phyloP scores from a whole-genome alignment of 2,113 vertebrate species.

The Theristicus caerulescens region DNA sequence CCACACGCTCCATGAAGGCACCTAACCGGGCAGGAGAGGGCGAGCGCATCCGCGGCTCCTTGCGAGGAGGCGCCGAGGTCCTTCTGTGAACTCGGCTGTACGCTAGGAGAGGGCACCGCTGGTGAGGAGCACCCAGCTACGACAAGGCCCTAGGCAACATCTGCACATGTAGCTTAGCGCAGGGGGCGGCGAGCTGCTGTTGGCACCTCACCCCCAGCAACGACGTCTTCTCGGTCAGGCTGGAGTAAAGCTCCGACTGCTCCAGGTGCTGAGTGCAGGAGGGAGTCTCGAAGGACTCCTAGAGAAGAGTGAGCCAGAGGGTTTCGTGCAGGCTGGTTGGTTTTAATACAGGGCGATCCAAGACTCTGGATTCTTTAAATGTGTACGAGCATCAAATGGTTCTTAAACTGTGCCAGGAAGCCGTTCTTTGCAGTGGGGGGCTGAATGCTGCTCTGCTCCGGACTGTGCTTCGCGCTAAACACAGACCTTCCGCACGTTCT shows the following conservation, averaged over 20 bases:
- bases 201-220: not conserved
- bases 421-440: not conserved
- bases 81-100: not conserved
- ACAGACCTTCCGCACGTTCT: fast-evolving
- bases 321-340: not conserved
- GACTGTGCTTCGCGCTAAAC: not conserved
- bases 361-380: not conserved
- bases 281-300: not conserved
- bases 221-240: not conserved
- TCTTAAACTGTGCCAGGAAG: not conserved
- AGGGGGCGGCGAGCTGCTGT: not conserved
- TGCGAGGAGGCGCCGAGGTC: not conserved
- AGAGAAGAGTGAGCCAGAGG: not conserved
- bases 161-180: fast-evolving
- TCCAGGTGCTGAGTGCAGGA: not conserved
- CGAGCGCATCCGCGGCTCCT: fast-evolving
- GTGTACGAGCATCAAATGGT: not conserved
- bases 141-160: not conserved
- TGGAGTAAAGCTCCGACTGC: not conserved
- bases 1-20: fast-evolving
- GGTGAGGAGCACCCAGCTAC: not conserved
- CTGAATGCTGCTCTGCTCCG: not conserved
- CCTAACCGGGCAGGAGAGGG: not conserved
- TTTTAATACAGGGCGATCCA: not conserved
- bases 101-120: not conserved